A percentile compares a stretch with the other conserved stretches of the same genome.
Evolutionary conservation across 2,113 vertebrate genomes (phyloP).

Genomic region (Notiomystis cincta): DNA sequence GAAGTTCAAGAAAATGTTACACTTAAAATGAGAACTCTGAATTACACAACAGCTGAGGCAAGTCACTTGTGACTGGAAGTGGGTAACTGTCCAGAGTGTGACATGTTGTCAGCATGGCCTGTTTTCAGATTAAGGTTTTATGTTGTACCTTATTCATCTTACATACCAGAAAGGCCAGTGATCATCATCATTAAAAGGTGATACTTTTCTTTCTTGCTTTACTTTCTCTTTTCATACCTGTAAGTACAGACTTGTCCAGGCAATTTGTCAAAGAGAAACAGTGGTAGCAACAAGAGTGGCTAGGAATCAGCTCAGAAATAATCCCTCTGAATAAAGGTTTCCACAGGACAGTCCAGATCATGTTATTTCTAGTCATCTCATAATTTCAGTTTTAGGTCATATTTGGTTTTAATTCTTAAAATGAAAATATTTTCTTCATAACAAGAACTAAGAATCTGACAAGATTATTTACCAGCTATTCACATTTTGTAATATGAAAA

Average conservation of each 20-base stretch:
- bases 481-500: conserved; percentile 11
- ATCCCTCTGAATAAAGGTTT: conserved; percentile 25
- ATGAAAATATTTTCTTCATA: conserved; percentile 32
- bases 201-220: background rate
- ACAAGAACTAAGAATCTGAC: conserved; percentile 21
- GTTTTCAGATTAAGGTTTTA: background rate
- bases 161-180: background rate
- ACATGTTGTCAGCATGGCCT: background rate
- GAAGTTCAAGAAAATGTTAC: conserved; percentile 32
- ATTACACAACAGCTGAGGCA: conserved; percentile 45
- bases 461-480: conserved; percentile 22
- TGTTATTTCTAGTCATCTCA: conserved; percentile 19
- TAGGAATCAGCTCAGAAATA: background rate
- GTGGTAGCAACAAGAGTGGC: background rate
- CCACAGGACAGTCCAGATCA: background rate
- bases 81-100: background rate
- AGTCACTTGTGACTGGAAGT: conserved; percentile 32
- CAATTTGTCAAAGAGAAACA: background rate
- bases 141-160: background rate
- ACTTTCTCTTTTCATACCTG: background rate
- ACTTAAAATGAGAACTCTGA: conserved; percentile 45
- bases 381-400: conserved; percentile 36
- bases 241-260: background rate
- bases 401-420: conserved; percentile 43
- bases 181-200: background rate